Percentiles rank a stretch among this genome's conserved stretches.
These are phyloP conservation scores for Empidonax alnorum DNA, from an alignment of 2,113 vertebrate species.

Conservation along the genomic window DNA sequence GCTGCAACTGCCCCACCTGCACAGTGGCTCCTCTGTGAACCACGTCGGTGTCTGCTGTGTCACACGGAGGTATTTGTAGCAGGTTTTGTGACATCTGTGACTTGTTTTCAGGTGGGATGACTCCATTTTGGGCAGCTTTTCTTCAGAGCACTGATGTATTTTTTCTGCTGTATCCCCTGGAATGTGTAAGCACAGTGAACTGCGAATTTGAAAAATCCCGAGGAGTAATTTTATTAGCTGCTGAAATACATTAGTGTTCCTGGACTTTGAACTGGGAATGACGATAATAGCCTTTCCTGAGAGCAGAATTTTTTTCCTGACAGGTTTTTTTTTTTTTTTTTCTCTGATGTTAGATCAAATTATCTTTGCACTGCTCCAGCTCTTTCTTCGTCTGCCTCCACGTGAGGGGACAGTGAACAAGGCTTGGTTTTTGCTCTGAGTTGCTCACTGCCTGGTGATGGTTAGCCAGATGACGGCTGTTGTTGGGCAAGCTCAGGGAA, in stretches of 20 bases:
- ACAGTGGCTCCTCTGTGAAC: not conserved
- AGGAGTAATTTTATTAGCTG: slow-evolving; percentile 66
- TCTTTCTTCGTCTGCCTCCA: slow-evolving; percentile 12
- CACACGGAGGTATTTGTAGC: not conserved
- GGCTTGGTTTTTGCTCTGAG: slow-evolving; percentile 30
- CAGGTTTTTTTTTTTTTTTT: not conserved
- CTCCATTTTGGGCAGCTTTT: not conserved
- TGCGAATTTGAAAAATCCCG: not conserved
- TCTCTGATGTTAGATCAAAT: slow-evolving; percentile 44
- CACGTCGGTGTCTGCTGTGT: not conserved
- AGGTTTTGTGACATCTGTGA: not conserved
- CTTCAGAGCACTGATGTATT: slow-evolving; percentile 32
- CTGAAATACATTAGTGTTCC: slow-evolving; percentile 52
- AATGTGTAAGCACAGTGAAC: slow-evolving; percentile 1
- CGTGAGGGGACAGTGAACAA: slow-evolving; percentile 33
- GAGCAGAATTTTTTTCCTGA: slow-evolving; percentile 19
- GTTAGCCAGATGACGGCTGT: slow-evolving; percentile 54
- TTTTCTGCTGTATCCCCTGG: not conserved
- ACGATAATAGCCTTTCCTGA: slow-evolving; percentile 5
- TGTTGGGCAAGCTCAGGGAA: slow-evolving; percentile 30
- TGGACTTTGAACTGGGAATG: slow-evolving; percentile 52
- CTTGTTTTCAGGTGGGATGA: slow-evolving; percentile 37
- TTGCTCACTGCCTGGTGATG: not conserved
- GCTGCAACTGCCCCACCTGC: not conserved
- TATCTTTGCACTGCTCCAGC: slow-evolving; percentile 47